Conservation (phyloP, 2,888 invertebrate species). For the Mantis religiosa region DNA sequence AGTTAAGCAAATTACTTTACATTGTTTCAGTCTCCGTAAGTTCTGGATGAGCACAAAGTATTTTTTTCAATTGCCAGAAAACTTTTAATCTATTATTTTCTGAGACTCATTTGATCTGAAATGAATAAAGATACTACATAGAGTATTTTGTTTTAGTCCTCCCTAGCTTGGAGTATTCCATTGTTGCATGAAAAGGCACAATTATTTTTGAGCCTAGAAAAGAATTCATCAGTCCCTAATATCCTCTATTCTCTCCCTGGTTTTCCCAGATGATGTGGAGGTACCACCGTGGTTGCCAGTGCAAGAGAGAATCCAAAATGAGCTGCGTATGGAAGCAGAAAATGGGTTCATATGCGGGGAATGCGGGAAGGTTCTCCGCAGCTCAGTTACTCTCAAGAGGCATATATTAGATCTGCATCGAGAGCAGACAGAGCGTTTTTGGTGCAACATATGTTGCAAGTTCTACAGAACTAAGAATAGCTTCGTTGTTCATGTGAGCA, state of each 20-base stretch:
- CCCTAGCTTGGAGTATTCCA: neutral
- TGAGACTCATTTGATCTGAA: too few relatives aligned
- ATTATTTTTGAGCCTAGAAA: neutral
- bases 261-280: neutral
- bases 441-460: conserved; percentile 40
- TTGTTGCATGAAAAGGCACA: neutral
- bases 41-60: too few relatives aligned
- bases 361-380: conserved; percentile 40
- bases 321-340: conserved; percentile 32
- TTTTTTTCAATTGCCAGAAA: too few relatives aligned
- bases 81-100: too few relatives aligned
- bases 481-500: conserved; percentile 40
- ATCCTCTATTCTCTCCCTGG: conserved; percentile 8
- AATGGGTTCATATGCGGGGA: conserved; percentile 36
- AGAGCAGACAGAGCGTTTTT: conserved; percentile 38
- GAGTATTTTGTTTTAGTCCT: too few relatives aligned
- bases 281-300: conserved; percentile 21
- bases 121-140: too few relatives aligned
- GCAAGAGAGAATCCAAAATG: conserved; percentile 26
- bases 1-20: too few relatives aligned
- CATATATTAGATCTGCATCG: conserved; percentile 41
- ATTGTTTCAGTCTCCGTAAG: too few relatives aligned
- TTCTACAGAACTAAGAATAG: conserved; percentile 41
- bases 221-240: conserved; percentile 1
- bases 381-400: conserved; percentile 39